Evolutionary conservation across 2,888 invertebrate genomes (phyloP).

Genomic region (Pheosia tremula): DNA sequence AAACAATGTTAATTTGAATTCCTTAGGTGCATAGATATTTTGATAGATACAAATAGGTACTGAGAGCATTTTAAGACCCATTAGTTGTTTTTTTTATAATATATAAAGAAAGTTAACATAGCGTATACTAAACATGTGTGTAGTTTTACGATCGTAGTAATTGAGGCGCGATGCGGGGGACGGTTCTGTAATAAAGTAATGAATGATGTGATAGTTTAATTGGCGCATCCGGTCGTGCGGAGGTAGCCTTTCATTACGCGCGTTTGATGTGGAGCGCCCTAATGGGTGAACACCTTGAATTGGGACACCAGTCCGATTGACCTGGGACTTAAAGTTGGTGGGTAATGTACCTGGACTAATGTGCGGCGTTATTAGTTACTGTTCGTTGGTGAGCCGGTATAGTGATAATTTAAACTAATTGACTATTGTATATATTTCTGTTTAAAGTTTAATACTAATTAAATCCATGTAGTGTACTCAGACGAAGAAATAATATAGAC

Average conservation of each 20-base stretch:
- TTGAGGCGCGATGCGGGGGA: conserved; percentile 50
- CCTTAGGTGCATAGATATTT: too few relatives aligned
- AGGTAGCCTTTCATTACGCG: conserved; percentile 52
- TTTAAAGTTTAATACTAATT: neutral
- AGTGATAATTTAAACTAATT: conserved; percentile 5
- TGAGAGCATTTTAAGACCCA: too few relatives aligned
- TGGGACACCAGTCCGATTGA: conserved; percentile 41
- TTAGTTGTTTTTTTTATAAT: too few relatives aligned
- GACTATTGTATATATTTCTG: conserved; percentile 7
- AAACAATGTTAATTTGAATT: too few relatives aligned
- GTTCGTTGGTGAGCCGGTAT: conserved; percentile 21
- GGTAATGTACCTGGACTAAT: conserved; percentile 51
- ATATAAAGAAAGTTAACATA: conserved; percentile 14
- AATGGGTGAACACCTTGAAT: conserved; percentile 60
- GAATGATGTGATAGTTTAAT: conserved; percentile 75
- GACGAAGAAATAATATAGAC: too few relatives aligned
- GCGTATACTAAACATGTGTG: conserved; percentile 30
- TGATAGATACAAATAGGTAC: too few relatives aligned
- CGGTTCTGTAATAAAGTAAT: conserved; percentile 66
- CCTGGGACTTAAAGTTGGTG: conserved; percentile 34
- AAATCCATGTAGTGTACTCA: neutral
- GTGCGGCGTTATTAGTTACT: conserved; percentile 25
- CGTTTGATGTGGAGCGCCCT: conserved; percentile 63
- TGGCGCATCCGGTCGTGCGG: conserved; percentile 65
- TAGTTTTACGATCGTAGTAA: conserved; percentile 39